These are phyloP conservation scores for Chlorocebus sabaeus DNA, from an alignment of 2,113 vertebrate species.

Conservation along the genomic window DNA sequence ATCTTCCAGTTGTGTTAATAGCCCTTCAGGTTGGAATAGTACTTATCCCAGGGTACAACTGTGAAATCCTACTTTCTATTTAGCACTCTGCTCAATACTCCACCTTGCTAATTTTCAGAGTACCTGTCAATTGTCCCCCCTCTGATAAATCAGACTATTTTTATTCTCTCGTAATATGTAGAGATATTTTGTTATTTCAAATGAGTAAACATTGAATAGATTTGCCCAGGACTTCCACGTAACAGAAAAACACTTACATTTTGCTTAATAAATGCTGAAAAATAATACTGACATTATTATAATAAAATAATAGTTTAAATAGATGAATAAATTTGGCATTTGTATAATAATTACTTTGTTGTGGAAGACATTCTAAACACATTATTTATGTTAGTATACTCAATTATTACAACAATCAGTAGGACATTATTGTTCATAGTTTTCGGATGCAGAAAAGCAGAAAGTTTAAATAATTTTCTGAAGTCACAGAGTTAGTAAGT, in stretches of 20 bases:
- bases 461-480: background rate
- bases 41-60: background rate
- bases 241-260: background rate
- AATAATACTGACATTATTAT: background rate
- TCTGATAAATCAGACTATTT: background rate
- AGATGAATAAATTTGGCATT: background rate
- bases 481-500: background rate
- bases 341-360: background rate
- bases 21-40: background rate
- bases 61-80: background rate
- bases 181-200: background rate
- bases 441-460: background rate
- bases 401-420: background rate
- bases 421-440: background rate
- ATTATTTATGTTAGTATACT: background rate
- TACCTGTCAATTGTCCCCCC: background rate
- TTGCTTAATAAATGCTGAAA: background rate
- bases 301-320: background rate
- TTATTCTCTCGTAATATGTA: background rate
- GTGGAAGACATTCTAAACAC: background rate
- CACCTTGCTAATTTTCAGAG: background rate
- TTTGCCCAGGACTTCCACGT: background rate
- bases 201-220: background rate
- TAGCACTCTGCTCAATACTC: background rate
- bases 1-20: background rate